phyloP scores from a whole-genome alignment of 2,888 invertebrate species.

The Lycocerus yunnanus region DNA sequence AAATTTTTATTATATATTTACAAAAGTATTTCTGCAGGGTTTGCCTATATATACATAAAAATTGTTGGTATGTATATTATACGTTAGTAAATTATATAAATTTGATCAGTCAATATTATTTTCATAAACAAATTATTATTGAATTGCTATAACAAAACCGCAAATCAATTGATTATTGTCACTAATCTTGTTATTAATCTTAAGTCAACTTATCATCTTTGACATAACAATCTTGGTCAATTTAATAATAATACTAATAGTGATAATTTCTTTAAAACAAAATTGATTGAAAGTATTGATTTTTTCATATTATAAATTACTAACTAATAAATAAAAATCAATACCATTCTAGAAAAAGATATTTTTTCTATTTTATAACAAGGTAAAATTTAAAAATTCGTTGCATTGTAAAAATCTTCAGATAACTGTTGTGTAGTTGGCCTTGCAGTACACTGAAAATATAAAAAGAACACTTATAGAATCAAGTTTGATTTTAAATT shows the following conservation, averaged over 20 bases:
- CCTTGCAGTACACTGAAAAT: conserved; percentile 56
- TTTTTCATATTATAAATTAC: neutral
- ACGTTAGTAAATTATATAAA: neutral
- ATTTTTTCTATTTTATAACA: neutral
- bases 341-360: neutral
- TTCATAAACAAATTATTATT: neutral
- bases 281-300: neutral
- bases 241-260: no score
- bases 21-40: neutral
- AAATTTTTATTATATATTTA: neutral
- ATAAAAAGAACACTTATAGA: neutral
- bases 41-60: neutral
- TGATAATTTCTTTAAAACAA: neutral
- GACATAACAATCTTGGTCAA: no score
- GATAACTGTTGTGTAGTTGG: conserved; percentile 53
- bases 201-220: no score
- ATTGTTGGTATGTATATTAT: neutral
- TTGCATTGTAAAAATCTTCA: conserved; percentile 18
- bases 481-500: no score
- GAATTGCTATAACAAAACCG: no score
- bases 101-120: neutral
- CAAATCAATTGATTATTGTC: no score
- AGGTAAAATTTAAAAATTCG: neutral
- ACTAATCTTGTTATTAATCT: no score
- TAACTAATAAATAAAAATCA: neutral